These are phyloP conservation scores for Unio delphinus DNA, from an alignment of 2,888 invertebrate genomes.

Conservation along the genomic window DNA sequence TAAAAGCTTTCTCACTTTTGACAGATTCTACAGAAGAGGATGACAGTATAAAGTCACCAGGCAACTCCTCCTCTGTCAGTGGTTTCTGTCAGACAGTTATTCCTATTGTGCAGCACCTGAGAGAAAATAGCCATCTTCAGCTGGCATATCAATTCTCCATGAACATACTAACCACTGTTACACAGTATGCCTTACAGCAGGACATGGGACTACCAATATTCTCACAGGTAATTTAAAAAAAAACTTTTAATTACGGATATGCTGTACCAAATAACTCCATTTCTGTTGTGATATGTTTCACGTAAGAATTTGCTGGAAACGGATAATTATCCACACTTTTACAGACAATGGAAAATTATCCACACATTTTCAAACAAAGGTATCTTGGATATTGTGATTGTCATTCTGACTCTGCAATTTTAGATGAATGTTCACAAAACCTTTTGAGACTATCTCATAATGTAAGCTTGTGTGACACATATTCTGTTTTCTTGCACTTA, in stretches of 20 bases:
- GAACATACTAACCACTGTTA: constrained; percentile 36
- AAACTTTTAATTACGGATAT: constrained; percentile 1
- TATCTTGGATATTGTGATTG: too few species aligned
- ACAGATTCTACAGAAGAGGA: constrained; percentile 8
- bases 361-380: too few species aligned
- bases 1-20: not conserved
- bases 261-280: not conserved
- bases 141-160: constrained; percentile 46
- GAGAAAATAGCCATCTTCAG: constrained; percentile 52
- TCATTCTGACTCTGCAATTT: too few species aligned
- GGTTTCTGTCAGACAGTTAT: constrained; percentile 25
- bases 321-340: too few species aligned
- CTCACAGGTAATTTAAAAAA: constrained; percentile 17
- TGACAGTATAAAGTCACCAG: not conserved
- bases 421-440: too few species aligned
- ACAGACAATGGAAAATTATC: too few species aligned
- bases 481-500: too few species aligned
- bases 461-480: too few species aligned
- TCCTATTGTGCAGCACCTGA: constrained; percentile 44
- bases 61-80: too few species aligned
- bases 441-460: too few species aligned
- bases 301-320: too few species aligned
- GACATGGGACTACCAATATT: constrained; percentile 39
- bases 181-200: constrained; percentile 33
- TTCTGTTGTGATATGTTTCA: too few species aligned